Conservation (phyloP, 2,888 invertebrate genomes). For the Thera obeliscata region DNA sequence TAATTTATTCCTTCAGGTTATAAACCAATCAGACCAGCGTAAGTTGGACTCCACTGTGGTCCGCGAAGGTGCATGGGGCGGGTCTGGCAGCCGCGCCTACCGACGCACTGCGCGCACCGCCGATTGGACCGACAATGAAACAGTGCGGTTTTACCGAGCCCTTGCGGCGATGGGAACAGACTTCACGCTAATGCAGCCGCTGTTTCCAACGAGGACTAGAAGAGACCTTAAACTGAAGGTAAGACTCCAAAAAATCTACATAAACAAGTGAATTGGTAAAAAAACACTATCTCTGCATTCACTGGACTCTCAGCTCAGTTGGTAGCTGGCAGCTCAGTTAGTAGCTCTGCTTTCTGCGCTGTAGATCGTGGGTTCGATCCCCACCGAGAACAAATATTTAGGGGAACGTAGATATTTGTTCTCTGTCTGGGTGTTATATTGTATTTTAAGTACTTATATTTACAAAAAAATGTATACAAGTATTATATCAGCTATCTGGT, state of each 20-base stretch:
- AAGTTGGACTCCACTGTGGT: slow-evolving; percentile 86
- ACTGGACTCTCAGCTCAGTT: no score
- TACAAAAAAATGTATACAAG: no score
- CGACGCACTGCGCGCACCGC: slow-evolving; percentile 87
- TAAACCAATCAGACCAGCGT: slow-evolving; percentile 88
- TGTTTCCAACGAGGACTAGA: slow-evolving; percentile 92
- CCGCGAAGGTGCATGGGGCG: slow-evolving; percentile 84
- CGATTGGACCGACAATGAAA: slow-evolving; percentile 91
- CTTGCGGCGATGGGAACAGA: slow-evolving; percentile 96
- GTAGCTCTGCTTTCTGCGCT: no score
- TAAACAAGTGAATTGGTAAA: no score
- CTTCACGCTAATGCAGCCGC: slow-evolving; percentile 93
- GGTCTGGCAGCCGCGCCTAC: slow-evolving; percentile 85
- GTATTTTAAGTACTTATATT: no score
- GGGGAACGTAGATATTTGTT: no score
- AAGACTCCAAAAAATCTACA: background rate
- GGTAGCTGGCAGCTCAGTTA: no score
- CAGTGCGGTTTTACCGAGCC: slow-evolving; percentile 95
- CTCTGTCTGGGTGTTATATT: no score
- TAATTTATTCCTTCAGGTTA: slow-evolving; percentile 62
- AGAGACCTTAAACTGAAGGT: slow-evolving; percentile 91
- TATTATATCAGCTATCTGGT: no score
- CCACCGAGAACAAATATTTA: no score
- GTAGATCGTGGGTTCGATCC: no score
- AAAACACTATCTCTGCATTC: no score